Evolutionary conservation across 2,888 invertebrate genomes (phyloP), one percentile per base, ranked within the genome.

Genomic region (Volucella inflata): DNA sequence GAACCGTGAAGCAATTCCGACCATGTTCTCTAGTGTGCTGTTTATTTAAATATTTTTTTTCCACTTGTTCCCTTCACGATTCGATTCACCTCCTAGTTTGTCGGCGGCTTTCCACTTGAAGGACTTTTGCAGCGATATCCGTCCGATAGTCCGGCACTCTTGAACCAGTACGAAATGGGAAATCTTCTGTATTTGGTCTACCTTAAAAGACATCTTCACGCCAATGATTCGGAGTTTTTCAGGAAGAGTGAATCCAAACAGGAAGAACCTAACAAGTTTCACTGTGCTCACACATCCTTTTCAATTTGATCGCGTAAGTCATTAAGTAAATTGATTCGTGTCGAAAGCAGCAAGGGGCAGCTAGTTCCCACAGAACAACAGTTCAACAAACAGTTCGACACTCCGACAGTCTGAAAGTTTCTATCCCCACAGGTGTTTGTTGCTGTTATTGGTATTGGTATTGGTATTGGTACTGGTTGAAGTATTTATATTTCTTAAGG

Each of bases 141-240:
- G 55, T 80, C 40, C 67, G 68, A 71, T 75, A 51, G 71, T 80
- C 64, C 64, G 11, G 6, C 55, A 71, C 76, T 36, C 38, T 46
- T 30, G 50, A 62, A 51, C 42, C 53, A 36, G 0, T 60, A 11
- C 10, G 30, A 68, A 53, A 70, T 60, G 9, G 11, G 30, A 68
- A 53, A 70, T 64, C 59, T 8, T 65, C 70, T 21, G 14, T 55
- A 42, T 62, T 48, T 51, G 55, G 48, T 60, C 17, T 38, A 21
- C 46, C 40, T 38, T 60, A 44, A 55, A 44, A 71, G 67, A 85
- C 65, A 85, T 85, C 85, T 85, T 85, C 76, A 85, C 81, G 85
- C 81, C 85, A 85, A 85, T 85, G 85, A 85, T 81, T 85, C 77
- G 85, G 85, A 77, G 76, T 85, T 85, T 85, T 85, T 85, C 85